Evolutionary conservation across 64 coral and sea anemone species (phyloP).

Genomic region (Dendronephthya gigantea): DNA sequence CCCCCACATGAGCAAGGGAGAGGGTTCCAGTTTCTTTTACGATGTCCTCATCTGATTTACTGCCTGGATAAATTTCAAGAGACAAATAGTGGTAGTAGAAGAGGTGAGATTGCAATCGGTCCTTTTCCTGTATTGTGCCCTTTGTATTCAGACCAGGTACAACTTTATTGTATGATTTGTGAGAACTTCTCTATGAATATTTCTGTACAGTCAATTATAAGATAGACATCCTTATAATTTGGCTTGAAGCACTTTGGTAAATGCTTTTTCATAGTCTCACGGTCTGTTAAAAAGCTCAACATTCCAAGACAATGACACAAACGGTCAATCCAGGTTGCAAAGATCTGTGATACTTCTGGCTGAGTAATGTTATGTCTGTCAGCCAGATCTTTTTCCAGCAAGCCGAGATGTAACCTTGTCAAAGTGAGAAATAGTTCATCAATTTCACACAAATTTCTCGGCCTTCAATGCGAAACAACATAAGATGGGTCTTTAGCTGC

Average conservation of each 20-base stretch:
- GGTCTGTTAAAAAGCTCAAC: constrained; percentile 37
- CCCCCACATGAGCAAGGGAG: constrained; percentile 32
- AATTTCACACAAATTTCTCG: constrained; percentile 10
- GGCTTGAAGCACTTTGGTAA: constrained; percentile 41
- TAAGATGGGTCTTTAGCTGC: constrained; percentile 24
- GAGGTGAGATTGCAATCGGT: constrained; percentile 26
- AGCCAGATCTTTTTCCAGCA: constrained; percentile 38
- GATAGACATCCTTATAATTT: constrained; percentile 32
- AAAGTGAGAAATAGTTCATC: constrained; percentile 38
- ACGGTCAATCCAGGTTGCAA: constrained; percentile 44
- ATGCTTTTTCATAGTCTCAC: constrained; percentile 26
- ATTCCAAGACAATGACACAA: constrained; percentile 39
- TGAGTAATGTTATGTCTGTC: constrained; percentile 31
- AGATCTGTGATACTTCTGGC: constrained; percentile 41
- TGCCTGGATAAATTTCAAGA: constrained; percentile 39
- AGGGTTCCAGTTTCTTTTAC: constrained; percentile 34
- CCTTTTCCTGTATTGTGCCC: constrained; percentile 23
- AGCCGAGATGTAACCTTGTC: constrained; percentile 31
- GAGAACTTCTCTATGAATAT: constrained; percentile 8
- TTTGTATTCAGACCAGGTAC: constrained; percentile 35
- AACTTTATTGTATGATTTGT: constrained; percentile 30
- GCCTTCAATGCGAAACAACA: constrained; percentile 13
- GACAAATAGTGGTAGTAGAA: constrained; percentile 30
- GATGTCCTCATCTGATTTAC: constrained; percentile 51
- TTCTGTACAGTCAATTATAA: constrained; percentile 18